Evolutionary conservation across 37 sponge, comb jelly and placozoan species (phyloP), one percentile per base, ranked within the genome.

Genomic region (Aplysina aerophoba): DNA sequence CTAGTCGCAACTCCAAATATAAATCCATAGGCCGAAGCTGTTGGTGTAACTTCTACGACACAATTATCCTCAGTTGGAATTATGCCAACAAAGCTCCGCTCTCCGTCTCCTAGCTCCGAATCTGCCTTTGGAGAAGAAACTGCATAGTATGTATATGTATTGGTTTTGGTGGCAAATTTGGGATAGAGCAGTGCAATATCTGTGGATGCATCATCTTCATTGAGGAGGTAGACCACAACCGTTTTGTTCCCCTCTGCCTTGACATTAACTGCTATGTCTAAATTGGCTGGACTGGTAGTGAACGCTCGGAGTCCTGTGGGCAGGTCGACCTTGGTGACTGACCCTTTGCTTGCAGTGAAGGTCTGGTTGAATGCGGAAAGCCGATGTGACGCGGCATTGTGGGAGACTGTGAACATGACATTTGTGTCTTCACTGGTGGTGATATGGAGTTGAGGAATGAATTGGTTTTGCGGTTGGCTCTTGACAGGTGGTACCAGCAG

Each of bases 151-250:
- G 39, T 54, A 41, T 75, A 75, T 53, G 78, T 75, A 15, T 22
- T 22, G 24, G 78, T 36, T 40, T 75, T 75, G 21, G 78, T 75
- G 14, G 25, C 66, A 31, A n/a, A 74, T 61, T 59, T 37, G 20
- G 54, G 89, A 85, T 25, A 89, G 80, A 35, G 81, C 89, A 61
- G 84, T 59, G 54, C 84, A 89, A 81, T 59, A 84, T 89, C 89
- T 37, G 81, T 65, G 4, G 89, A 79, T 0, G 33, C 63, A 0
- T 27, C 28, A 27, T 84, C 69, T 50, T 89, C 84, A 80, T 89
- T 89, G 16, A 80, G 19, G n/a, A n/a, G n/a, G n/a, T n/a, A n/a
- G 58, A 81, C 89, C 55, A 58, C 24, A 5, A 89, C n/a, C n/a
- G n/a, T n/a, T n/a, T 30, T 37, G 31, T 73, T 13, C n/a, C n/a